phyloP scores from a whole-genome alignment of 2,797 vertebrate species.

The Helicolenus hilgendorfi region DNA sequence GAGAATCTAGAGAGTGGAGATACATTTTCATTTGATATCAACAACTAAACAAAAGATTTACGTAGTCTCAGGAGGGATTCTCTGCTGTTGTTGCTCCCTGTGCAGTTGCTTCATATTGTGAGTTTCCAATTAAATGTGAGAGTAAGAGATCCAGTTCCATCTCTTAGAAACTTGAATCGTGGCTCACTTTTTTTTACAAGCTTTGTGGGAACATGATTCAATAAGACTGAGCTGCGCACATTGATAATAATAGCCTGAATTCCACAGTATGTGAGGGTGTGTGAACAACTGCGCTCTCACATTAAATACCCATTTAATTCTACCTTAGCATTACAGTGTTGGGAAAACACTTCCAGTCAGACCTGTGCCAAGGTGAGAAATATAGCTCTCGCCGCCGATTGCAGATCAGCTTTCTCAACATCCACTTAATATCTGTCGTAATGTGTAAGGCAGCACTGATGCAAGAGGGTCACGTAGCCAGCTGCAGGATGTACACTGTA shows the following conservation, averaged over 20 bases:
- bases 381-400: constrained; percentile 56
- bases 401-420: constrained; percentile 55
- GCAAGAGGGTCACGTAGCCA: constrained; percentile 38
- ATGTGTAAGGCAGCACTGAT: constrained; percentile 58
- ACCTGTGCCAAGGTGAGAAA: constrained; percentile 39
- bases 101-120: not conserved
- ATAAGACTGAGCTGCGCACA: constrained; percentile 16
- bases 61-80: not conserved
- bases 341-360: constrained; percentile 56
- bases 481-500: constrained; percentile 40
- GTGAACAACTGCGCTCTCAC: constrained; percentile 25
- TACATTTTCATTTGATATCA: constrained; percentile 12
- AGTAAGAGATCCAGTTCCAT: not conserved
- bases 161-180: not conserved
- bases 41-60: constrained; percentile 7
- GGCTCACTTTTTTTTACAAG: constrained; percentile 19
- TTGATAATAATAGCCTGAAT: constrained; percentile 27
- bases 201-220: not conserved
- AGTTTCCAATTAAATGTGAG: not conserved
- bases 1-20: not conserved
- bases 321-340: constrained; percentile 33
- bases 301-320: constrained; percentile 48
- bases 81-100: not conserved
- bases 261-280: constrained; percentile 7
- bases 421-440: constrained; percentile 63